These are phyloP conservation scores for Pseudomyrmex dendroicus DNA, from an alignment of 1,140 invertebrate species.

Conservation along the genomic window DNA sequence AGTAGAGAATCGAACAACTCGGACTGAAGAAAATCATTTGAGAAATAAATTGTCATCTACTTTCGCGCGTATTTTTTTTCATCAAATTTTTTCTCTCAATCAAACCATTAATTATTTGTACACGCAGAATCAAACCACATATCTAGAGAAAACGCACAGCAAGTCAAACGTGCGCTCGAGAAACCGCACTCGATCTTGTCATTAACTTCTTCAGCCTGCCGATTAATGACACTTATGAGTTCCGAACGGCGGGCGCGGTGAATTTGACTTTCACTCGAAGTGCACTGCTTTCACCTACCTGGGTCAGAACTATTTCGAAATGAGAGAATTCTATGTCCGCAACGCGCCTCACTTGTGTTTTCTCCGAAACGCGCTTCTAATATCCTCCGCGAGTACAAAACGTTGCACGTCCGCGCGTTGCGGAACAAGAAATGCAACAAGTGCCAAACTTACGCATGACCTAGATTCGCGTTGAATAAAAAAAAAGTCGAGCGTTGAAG, in stretches of 20 bases:
- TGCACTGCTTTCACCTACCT: slow-evolving; percentile 66
- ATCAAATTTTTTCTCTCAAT: too few relatives aligned
- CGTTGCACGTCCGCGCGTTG: neutral
- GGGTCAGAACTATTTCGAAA: slow-evolving; percentile 64
- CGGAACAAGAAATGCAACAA: neutral
- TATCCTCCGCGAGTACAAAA: neutral
- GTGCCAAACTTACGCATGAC: too few relatives aligned
- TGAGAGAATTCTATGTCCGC: slow-evolving; percentile 16
- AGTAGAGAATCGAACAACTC: too few relatives aligned
- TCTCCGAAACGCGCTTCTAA: slow-evolving; percentile 3
- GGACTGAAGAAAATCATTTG: too few relatives aligned
- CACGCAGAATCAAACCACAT: too few relatives aligned
- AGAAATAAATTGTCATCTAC: too few relatives aligned
- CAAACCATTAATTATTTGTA: too few relatives aligned
- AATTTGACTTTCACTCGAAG: slow-evolving; percentile 69
- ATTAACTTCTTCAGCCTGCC: slow-evolving; percentile 11
- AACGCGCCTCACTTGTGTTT: neutral
- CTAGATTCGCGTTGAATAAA: too few relatives aligned
- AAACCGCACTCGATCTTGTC: neutral
- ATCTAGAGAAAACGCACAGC: slow-evolving; percentile 6
- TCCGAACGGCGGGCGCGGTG: slow-evolving; percentile 5
- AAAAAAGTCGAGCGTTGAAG: too few relatives aligned
- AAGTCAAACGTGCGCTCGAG: neutral
- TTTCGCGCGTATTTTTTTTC: too few relatives aligned
- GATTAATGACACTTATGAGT: slow-evolving; percentile 58